These are phyloP conservation scores for Dinomys branickii DNA, from an alignment of 2,113 vertebrate genomes.

Conservation along the genomic window DNA sequence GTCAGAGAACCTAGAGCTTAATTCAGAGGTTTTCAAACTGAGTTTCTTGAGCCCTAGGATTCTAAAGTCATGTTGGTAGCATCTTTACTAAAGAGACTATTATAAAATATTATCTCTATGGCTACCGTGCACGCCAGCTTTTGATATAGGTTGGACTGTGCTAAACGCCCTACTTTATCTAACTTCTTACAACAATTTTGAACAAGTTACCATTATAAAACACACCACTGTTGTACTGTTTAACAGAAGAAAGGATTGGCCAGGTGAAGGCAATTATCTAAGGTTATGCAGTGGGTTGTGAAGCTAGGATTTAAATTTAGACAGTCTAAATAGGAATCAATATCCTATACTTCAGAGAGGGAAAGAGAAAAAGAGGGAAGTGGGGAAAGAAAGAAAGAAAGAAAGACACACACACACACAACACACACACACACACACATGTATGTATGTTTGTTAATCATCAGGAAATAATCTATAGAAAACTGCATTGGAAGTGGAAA, in stretches of 20 bases:
- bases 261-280: background rate
- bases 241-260: slow-evolving; percentile 2
- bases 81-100: background rate
- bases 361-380: background rate
- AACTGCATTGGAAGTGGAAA: background rate
- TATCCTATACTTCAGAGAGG: background rate
- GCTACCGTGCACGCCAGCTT: background rate
- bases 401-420: background rate
- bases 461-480: background rate
- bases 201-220: slow-evolving; percentile 24
- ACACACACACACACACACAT: background rate
- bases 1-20: background rate
- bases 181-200: background rate
- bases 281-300: background rate
- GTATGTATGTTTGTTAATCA: background rate
- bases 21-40: background rate
- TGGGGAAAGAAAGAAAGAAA: background rate
- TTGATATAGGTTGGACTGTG: background rate
- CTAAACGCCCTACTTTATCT: background rate
- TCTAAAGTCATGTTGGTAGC: background rate
- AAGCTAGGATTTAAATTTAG: slow-evolving; percentile 1
- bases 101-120: background rate
- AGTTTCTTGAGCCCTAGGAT: background rate
- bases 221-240: background rate
- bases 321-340: background rate